Conservation (phyloP, 1,140 invertebrate genomes). For the Conus betulinus region DNA sequence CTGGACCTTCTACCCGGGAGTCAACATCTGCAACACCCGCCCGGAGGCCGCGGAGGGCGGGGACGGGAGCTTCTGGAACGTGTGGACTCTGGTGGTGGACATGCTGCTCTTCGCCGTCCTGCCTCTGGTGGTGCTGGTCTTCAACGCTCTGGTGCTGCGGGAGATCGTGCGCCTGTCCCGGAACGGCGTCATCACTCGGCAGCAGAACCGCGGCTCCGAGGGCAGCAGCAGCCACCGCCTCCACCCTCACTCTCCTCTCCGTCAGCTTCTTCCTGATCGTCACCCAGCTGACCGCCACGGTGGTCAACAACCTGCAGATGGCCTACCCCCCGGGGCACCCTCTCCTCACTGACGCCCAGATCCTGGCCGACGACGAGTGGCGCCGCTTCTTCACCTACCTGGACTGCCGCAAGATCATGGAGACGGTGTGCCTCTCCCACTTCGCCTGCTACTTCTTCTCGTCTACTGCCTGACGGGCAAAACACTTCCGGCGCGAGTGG, state of each 20-base stretch:
- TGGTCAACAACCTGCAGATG: constrained; percentile 55
- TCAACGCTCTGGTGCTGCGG: constrained; percentile 64
- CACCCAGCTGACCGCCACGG: constrained; percentile 64
- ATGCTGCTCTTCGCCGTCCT: constrained; percentile 59
- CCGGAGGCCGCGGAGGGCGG: constrained; percentile 46
- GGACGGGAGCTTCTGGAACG: constrained; percentile 54
- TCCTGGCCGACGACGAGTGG: constrained; percentile 57
- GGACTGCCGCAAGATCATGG: constrained; percentile 59
- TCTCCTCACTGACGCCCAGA: constrained; percentile 43
- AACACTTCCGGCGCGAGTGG: constrained; percentile 66
- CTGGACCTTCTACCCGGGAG: constrained; percentile 57
- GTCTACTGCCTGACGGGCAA: constrained; percentile 67
- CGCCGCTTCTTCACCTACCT: constrained; percentile 58
- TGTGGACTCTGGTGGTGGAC: constrained; percentile 64
- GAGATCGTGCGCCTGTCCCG: constrained; percentile 59
- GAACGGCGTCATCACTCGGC: constrained; percentile 46
- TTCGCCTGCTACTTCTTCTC: constrained; percentile 69
- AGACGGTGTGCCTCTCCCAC: constrained; percentile 67
- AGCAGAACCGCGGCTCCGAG: constrained; percentile 17
- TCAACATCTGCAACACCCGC: constrained; percentile 53
- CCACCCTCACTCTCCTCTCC: constrained; percentile 64
- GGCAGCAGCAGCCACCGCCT: constrained; percentile 54
- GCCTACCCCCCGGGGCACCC: constrained; percentile 43
- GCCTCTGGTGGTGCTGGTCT: constrained; percentile 61
- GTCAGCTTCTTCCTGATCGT: constrained; percentile 69